These are phyloP conservation scores for Peromyscus nudipes DNA, from an alignment of 2,797 vertebrate species.

Conservation along the genomic window DNA sequence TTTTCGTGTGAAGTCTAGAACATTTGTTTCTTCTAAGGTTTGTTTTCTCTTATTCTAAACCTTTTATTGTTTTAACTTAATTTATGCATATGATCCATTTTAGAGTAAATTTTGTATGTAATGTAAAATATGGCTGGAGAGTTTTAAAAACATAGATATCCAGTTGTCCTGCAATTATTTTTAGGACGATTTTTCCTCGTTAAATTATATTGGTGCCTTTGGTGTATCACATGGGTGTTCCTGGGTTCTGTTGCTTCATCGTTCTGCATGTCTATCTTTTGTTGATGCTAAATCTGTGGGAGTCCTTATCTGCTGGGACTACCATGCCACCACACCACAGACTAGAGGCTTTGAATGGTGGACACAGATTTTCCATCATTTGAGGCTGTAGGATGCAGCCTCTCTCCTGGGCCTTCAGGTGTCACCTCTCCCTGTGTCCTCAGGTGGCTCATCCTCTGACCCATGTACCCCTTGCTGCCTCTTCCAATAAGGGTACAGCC, in stretches of 20 bases:
- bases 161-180: not conserved
- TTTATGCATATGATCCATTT: not conserved
- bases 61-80: not conserved
- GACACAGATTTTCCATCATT: not conserved
- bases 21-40: not conserved
- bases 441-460: not conserved
- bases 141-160: not conserved
- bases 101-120: not conserved
- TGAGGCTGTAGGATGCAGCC: not conserved
- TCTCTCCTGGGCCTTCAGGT: not conserved
- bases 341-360: not conserved
- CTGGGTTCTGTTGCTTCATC: not conserved
- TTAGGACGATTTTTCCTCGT: not conserved
- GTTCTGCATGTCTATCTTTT: not conserved
- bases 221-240: not conserved
- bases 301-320: not conserved
- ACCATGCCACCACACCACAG: no score
- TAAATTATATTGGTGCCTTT: not conserved
- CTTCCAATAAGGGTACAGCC: not conserved
- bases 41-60: not conserved
- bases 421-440: no score
- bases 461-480: not conserved
- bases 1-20: not conserved
- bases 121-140: not conserved
- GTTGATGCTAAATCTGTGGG: not conserved